Percentiles rank a stretch among this genome's conserved stretches.
Conservation (phyloP, 30 jellyfish, hydroid and myxozoan genomes). For the Aurelia aurita region DNA sequence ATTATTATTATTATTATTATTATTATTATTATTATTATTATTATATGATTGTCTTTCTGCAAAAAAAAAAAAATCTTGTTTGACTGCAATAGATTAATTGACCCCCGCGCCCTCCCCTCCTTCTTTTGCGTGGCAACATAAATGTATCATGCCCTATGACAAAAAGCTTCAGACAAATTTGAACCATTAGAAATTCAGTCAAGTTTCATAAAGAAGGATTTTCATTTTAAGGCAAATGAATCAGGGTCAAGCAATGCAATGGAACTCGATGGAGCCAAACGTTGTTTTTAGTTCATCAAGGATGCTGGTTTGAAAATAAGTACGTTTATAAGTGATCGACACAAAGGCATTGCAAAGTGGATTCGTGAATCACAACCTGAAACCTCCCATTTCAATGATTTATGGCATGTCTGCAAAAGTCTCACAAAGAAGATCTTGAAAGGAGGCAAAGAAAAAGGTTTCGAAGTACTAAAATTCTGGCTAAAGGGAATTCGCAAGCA, state of each 20-base stretch:
- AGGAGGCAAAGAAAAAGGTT: conserved; percentile 40
- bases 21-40: no score
- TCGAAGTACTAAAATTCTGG: conserved; percentile 9
- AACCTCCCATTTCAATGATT: conserved; percentile 29
- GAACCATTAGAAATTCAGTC: not conserved
- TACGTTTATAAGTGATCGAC: conserved; percentile 33
- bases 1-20: no score
- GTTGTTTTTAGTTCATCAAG: conserved; percentile 1
- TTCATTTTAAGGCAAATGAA: conserved; percentile 36
- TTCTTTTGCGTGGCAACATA: no score
- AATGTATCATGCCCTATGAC: no score
- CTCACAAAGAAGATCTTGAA: conserved; percentile 8
- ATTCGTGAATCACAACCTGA: conserved; percentile 27
- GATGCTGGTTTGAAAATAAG: conserved; percentile 19
- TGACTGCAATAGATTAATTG: no score
- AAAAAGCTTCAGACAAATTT: no score
- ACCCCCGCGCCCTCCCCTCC: no score
- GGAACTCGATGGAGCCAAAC: conserved; percentile 17
- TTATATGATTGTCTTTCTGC: no score
- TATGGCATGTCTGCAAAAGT: conserved; percentile 43
- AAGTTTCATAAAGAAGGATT: not conserved
- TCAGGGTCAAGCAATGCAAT: conserved; percentile 27
- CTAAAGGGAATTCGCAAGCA: conserved; percentile 28
- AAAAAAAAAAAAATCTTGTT: no score
- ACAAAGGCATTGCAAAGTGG: conserved; percentile 56